Base-by-base conservation (phyloP, 2,113 vertebrate genomes). In the Oncorhynchus masou region DNA sequence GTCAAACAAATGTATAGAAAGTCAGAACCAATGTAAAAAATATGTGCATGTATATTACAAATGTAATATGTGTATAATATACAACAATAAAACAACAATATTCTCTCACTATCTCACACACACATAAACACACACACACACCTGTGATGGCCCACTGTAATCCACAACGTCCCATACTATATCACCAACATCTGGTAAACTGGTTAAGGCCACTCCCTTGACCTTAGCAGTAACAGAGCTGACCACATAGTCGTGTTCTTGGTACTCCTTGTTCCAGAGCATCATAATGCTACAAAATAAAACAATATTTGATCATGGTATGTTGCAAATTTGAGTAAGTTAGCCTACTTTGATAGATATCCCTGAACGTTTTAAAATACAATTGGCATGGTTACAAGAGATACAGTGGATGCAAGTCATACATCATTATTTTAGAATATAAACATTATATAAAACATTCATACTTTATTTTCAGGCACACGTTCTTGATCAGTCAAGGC, bases 141-240 rank as follows among this genome's bases (percentile, higher is more conserved):
- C 92, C 91, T 94, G 92, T 3, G 76, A 73, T 31, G 83, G 73
- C 2, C 86, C 73, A 3, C 92, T 92, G 79, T 90, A 88, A 90
- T 95, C 94, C 54, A 91, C 91, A 45, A 84, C 81, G 29, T 95
- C 94, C 92, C 94, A 95, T 74, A 94, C 80, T 65, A 88, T 70
- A 13, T 73, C 66, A 1, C 82, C 89, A 0, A 83, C 13, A 4
- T 81, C 87, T 1, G 84, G 77, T 25, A 90, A 48, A 5, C 16
- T 60, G 12, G 74, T 54, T 71, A 86, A 79, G 45, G 90, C 88
- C 1, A 94, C 90, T 1, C 94, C 93, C 73, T 95, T 95, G 74
- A 94, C 88, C 77, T 82, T 94, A 25, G 90, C 82, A 48, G 90
- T 90, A 66, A 93, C 81, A 0, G 94, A 94, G 81, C 93, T 95